Evolutionary conservation across 2,113 vertebrate species (phyloP).

Genomic region (Mobula hypostoma): DNA sequence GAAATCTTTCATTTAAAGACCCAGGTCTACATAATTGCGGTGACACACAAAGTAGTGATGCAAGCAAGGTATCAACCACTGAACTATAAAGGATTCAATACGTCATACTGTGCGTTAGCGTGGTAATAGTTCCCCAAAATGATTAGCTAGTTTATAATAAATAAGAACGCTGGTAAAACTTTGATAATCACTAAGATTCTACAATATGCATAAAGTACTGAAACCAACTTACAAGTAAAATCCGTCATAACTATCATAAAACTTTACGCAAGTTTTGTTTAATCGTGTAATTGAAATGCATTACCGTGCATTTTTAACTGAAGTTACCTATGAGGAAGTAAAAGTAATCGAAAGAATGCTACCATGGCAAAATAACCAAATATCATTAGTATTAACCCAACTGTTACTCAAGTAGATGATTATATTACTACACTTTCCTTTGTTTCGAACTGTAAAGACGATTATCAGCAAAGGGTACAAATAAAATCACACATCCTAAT

Average conservation of each 20-base stretch:
- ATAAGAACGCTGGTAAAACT: too few species aligned
- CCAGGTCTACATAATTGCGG: not conserved
- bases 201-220: not conserved
- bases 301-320: not conserved
- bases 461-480: not conserved
- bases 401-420: not conserved
- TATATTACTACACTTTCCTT: not conserved
- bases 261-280: not conserved
- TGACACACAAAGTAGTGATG: not conserved
- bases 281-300: not conserved
- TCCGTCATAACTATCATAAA: constrained; percentile 6
- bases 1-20: not conserved
- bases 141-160: not conserved
- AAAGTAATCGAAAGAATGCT: not conserved
- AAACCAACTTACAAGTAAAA: not conserved
- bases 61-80: not conserved
- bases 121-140: not conserved
- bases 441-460: not conserved
- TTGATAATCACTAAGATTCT: not conserved
- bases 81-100: not conserved
- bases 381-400: not conserved
- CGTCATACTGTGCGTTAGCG: not conserved
- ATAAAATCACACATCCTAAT: not conserved
- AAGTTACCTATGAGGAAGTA: not conserved
- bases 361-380: not conserved